Percentiles rank a stretch among this genome's conserved stretches.
phyloP scores from a whole-genome alignment of 1,140 invertebrate genomes.

The Sycophila sp. region DNA sequence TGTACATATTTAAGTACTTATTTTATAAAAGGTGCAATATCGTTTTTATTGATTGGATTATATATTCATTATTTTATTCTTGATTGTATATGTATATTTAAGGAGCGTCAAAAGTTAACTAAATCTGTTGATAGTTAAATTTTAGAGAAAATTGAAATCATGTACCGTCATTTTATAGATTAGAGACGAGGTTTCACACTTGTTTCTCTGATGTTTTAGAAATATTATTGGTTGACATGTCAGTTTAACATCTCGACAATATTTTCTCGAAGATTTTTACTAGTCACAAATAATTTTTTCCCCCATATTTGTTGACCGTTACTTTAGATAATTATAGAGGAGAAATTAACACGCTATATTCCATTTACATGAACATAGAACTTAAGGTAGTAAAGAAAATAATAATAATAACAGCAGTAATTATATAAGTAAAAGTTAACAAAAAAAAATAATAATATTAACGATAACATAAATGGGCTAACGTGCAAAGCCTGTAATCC shows the following conservation, averaged over 20 bases:
- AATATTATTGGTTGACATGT: neutral
- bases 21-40: neutral
- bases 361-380: conserved; percentile 7
- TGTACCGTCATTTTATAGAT: neutral
- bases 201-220: neutral
- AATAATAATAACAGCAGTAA: conserved; percentile 16
- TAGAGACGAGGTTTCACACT: neutral
- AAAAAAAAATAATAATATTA: conserved; percentile 13
- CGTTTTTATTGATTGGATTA: neutral
- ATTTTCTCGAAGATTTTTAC: conserved; percentile 18
- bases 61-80: neutral
- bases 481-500: conserved; percentile 8
- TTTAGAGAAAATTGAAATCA: too few relatives aligned
- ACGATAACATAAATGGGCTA: conserved; percentile 4
- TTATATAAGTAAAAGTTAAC: conserved; percentile 14
- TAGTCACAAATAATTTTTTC: conserved; percentile 16
- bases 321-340: conserved; percentile 2
- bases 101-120: too few relatives aligned
- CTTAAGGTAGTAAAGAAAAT: conserved; percentile 22
- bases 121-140: too few relatives aligned
- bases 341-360: conserved; percentile 23
- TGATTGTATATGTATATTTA: too few relatives aligned
- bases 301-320: conserved; percentile 9
- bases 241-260: neutral
- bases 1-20: conserved; percentile 1